Conservation (phyloP, 1,140 invertebrate genomes). For the Brachionus angularis region DNA sequence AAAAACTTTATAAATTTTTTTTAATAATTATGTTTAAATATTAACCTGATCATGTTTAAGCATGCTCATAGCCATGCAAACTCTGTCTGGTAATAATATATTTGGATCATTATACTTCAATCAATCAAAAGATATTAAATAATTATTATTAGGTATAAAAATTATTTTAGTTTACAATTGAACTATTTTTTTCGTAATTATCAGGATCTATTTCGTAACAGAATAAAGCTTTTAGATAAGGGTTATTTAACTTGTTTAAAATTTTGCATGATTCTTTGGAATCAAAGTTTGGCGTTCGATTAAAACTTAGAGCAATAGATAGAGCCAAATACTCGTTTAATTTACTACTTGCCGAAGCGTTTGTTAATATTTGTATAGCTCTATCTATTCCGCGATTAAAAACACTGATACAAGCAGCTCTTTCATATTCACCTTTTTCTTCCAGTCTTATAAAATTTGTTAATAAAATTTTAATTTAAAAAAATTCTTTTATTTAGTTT, state of each 20-base stretch:
- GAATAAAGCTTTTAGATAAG: slow-evolving; percentile 34
- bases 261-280: slow-evolving; percentile 1
- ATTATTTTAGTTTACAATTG: slow-evolving; percentile 5
- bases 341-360: slow-evolving; percentile 9
- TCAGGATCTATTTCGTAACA: slow-evolving; percentile 2
- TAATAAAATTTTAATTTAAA: background rate
- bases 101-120: slow-evolving; percentile 28
- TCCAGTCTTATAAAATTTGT: background rate
- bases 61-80: slow-evolving; percentile 29
- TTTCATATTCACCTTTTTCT: slow-evolving; percentile 19
- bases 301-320: background rate
- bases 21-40: too few relatives aligned
- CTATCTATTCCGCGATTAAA: slow-evolving; percentile 16
- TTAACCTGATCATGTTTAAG: slow-evolving; percentile 14
- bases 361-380: slow-evolving; percentile 24
- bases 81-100: background rate
- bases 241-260: slow-evolving; percentile 15
- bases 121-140: background rate
- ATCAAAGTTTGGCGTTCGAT: slow-evolving; percentile 5
- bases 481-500: background rate
- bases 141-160: background rate
- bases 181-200: background rate
- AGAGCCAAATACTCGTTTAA: slow-evolving; percentile 19
- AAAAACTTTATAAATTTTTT: background rate
- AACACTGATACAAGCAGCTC: slow-evolving; percentile 26